Evolutionary conservation across 2,113 vertebrate genomes (phyloP).

Genomic region (Corythaixoides concolor): DNA sequence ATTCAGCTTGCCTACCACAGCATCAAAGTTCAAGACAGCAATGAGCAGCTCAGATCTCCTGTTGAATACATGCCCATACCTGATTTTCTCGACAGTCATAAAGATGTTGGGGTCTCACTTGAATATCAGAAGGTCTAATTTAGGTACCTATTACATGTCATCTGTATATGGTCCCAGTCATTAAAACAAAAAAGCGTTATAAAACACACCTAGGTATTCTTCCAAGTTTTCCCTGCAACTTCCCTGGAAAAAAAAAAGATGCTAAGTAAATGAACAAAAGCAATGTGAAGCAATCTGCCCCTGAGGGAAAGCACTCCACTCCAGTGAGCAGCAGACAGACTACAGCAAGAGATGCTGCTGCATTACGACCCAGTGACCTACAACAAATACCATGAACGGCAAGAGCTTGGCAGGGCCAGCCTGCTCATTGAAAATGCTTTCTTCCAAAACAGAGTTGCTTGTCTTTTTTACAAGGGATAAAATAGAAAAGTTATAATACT

Average conservation of each 20-base stretch:
- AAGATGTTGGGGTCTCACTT: background rate
- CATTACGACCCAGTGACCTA: background rate
- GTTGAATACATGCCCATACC: accelerated
- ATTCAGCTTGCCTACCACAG: background rate
- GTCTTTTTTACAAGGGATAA: slow-evolving; percentile 47
- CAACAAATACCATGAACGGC: background rate
- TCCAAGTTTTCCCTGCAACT: background rate
- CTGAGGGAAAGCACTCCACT: background rate
- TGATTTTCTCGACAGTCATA: background rate
- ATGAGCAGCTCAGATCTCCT: background rate
- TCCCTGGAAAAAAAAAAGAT: background rate
- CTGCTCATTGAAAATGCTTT: slow-evolving; percentile 25
- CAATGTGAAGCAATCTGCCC: background rate
- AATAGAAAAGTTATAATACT: slow-evolving; percentile 26
- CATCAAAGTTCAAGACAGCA: background rate
- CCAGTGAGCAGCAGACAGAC: background rate
- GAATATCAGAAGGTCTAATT: background rate
- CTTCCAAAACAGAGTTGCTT: slow-evolving; percentile 34
- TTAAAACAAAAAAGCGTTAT: background rate
- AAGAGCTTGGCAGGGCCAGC: background rate
- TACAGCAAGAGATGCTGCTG: background rate
- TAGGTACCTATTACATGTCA: background rate
- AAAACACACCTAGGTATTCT: background rate
- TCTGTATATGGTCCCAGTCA: background rate
- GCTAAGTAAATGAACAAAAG: background rate